Percentiles rank a stretch among this genome's conserved stretches.
Conservation (phyloP, 2,888 invertebrate species). For the Odontocerum albicorne region DNA sequence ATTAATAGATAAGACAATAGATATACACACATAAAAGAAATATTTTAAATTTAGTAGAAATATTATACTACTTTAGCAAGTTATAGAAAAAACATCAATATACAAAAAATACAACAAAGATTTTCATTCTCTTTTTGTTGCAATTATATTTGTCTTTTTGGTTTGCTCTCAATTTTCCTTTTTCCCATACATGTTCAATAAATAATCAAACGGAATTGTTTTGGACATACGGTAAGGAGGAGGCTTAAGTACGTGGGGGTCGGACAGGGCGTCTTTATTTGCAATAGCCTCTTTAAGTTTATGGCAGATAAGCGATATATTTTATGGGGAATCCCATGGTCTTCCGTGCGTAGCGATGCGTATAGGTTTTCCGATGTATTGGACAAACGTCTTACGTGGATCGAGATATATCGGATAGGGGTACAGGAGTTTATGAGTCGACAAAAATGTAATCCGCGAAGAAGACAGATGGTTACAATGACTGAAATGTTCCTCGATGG, state of each 20-base stretch:
- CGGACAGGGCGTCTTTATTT: conserved; percentile 30
- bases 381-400: conserved; percentile 2
- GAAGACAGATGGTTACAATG: conserved; percentile 13
- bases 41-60: no score
- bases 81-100: no score
- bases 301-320: conserved; percentile 37
- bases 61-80: no score
- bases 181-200: conserved; percentile 32
- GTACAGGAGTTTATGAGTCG: conserved; percentile 24
- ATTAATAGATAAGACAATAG: no score
- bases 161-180: conserved; percentile 8
- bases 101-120: no score
- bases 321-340: conserved; percentile 27
- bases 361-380: neutral
- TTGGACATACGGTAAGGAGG: conserved; percentile 19
- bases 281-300: conserved; percentile 36
- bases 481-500: no score
- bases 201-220: conserved; percentile 37
- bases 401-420: conserved; percentile 9
- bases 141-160: conserved; percentile 35
- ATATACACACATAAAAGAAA: no score
- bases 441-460: conserved; percentile 23
- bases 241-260: conserved; percentile 10
- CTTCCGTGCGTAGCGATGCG: conserved; percentile 28
- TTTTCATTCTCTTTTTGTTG: conserved; percentile 22